phyloP scores from a whole-genome alignment of 2,797 vertebrate species.

The Dallia pectoralis region DNA sequence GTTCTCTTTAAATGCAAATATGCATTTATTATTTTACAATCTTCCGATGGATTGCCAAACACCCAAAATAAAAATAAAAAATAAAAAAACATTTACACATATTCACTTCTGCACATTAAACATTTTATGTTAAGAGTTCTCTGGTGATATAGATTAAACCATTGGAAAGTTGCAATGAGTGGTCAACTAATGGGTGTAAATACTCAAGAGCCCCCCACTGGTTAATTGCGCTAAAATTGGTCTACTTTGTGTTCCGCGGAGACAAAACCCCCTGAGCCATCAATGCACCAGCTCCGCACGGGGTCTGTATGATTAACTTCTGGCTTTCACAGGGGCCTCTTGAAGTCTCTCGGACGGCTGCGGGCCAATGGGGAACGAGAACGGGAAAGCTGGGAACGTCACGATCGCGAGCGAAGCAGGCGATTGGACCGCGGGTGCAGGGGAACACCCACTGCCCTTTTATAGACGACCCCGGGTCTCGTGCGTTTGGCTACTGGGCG shows the following conservation, averaged over 20 bases:
- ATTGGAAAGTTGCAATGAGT: slow-evolving; percentile 50
- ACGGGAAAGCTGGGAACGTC: slow-evolving; percentile 51
- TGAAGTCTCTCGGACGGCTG: slow-evolving; percentile 64
- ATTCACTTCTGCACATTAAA: neutral
- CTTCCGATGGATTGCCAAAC: neutral
- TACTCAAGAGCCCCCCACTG: slow-evolving; percentile 71
- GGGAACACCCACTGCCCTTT: slow-evolving; percentile 65
- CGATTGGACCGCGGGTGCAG: slow-evolving; percentile 72
- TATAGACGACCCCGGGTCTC: slow-evolving; percentile 68
- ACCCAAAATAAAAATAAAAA: no score
- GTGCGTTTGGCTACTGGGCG: slow-evolving; percentile 50
- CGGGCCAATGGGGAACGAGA: slow-evolving; percentile 63
- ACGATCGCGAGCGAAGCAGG: slow-evolving; percentile 40
- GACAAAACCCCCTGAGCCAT: slow-evolving; percentile 63
- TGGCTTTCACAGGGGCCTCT: slow-evolving; percentile 73
- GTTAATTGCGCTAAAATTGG: slow-evolving; percentile 80
- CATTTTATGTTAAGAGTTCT: slow-evolving; percentile 17
- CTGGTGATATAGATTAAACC: slow-evolving; percentile 28
- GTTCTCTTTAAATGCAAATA: neutral
- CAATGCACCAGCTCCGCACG: slow-evolving; percentile 74
- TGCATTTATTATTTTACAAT: neutral
- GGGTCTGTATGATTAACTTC: slow-evolving; percentile 81
- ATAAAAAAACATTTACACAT: neutral
- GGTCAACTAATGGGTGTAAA: slow-evolving; percentile 64
- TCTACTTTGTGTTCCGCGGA: slow-evolving; percentile 65